These are phyloP conservation scores for Ptyas mucosa DNA, from an alignment of 2,113 vertebrate genomes.

Conservation along the genomic window DNA sequence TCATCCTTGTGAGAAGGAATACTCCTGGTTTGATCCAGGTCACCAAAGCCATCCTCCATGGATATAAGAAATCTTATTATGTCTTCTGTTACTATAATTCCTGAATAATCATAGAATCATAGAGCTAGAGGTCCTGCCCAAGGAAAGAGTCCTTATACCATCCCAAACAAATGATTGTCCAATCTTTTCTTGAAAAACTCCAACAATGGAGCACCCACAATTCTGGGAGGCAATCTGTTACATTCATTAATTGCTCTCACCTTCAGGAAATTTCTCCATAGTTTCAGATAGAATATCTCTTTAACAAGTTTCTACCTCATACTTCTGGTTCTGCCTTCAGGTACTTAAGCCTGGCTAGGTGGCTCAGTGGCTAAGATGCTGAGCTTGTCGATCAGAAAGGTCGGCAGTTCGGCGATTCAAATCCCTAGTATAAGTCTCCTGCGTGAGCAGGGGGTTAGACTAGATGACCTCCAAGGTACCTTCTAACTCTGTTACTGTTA, in stretches of 20 bases:
- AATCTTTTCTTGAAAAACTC: not conserved
- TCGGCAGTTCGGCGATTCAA: too few species aligned
- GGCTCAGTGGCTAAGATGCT: too few species aligned
- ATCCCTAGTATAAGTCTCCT: too few species aligned
- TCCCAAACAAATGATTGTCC: not conserved
- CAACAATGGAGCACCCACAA: not conserved
- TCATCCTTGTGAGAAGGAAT: not conserved
- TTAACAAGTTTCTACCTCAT: not conserved
- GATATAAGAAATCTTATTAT: not conserved
- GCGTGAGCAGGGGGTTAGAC: too few species aligned
- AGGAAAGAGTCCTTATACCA: not conserved
- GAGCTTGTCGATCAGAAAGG: too few species aligned
- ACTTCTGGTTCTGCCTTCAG: not conserved
- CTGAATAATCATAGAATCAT: not conserved
- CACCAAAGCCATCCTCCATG: too few species aligned
- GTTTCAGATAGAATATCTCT: not conserved
- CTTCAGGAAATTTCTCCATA: not conserved
- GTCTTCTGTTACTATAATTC: not conserved
- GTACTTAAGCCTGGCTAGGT: not conserved
- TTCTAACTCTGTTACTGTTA: too few species aligned
- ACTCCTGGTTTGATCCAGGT: too few species aligned
- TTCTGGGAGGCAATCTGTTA: not conserved
- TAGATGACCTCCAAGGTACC: too few species aligned
- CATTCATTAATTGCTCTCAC: not conserved
- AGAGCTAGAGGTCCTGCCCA: not conserved